These are phyloP conservation scores for Garrulus glandarius DNA, from an alignment of 2,797 vertebrate genomes.

Conservation along the genomic window DNA sequence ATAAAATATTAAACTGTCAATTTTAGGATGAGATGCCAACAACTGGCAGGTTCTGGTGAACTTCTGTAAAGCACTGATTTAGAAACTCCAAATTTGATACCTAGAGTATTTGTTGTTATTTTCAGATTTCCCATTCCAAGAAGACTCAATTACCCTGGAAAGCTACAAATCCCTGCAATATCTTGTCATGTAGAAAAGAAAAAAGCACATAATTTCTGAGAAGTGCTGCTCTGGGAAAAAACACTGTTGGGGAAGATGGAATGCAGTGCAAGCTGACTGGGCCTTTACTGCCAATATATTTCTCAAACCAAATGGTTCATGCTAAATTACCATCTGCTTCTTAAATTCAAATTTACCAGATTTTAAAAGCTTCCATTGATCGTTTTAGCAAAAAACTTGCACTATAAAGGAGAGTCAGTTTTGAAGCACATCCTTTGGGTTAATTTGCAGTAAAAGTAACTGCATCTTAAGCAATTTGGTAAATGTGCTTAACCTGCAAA, in stretches of 20 bases:
- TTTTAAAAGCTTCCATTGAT: constrained; percentile 57
- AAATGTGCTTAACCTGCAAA: constrained; percentile 52
- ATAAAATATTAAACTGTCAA: background rate
- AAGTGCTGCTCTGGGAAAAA: constrained; percentile 59
- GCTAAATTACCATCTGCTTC: constrained; percentile 63
- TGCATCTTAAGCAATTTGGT: constrained; percentile 29
- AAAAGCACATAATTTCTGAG: constrained; percentile 48
- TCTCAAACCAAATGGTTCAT: constrained; percentile 62
- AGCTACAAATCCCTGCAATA: constrained; percentile 51
- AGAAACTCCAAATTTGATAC: background rate
- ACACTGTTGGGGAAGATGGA: constrained; percentile 35
- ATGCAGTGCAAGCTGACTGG: constrained; percentile 30
- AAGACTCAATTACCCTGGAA: constrained; percentile 33
- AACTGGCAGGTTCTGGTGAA: background rate
- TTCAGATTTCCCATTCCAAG: constrained; percentile 5
- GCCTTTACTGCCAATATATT: constrained; percentile 51
- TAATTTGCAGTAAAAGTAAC: constrained; percentile 56
- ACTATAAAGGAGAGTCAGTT: constrained; percentile 10
- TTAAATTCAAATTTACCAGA: constrained; percentile 35
- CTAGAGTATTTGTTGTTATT: constrained; percentile 30
- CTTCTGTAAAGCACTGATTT: background rate
- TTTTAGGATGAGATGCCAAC: background rate
- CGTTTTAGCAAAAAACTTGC: constrained; percentile 36
- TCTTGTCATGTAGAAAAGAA: constrained; percentile 37
- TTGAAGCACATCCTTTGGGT: background rate